Conservation (phyloP, 2,797 vertebrate genomes). For the Acomys russatus region DNA sequence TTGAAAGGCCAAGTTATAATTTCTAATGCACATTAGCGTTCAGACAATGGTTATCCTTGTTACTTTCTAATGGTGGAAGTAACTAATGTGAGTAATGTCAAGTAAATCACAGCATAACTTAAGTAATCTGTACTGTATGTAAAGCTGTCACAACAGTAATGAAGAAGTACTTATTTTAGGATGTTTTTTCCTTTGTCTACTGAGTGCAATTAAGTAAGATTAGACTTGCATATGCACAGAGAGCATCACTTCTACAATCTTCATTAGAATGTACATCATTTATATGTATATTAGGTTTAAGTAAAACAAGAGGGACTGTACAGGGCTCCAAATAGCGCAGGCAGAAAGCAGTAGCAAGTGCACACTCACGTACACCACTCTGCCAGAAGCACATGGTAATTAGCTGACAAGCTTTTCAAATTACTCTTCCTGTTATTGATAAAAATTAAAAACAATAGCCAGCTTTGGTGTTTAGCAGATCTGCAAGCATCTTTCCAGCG, state of each 20-base stretch:
- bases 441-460: constrained; percentile 68
- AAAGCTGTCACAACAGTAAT: background rate
- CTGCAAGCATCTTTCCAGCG: constrained; percentile 16
- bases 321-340: constrained; percentile 73
- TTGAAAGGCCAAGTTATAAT: constrained; percentile 33
- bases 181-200: background rate
- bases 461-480: background rate
- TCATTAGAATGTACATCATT: background rate
- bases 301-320: background rate
- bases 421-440: constrained; percentile 29
- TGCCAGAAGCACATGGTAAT: constrained; percentile 56
- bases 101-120: background rate
- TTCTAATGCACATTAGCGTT: constrained; percentile 11
- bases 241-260: background rate
- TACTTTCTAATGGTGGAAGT: background rate
- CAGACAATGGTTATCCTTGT: background rate
- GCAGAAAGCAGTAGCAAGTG: constrained; percentile 55
- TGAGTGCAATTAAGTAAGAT: background rate
- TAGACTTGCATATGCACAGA: background rate
- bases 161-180: background rate
- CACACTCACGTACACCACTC: constrained; percentile 79
- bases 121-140: background rate
- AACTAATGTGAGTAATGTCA: constrained; percentile 6
- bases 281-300: background rate
- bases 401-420: background rate